Conservation (phyloP, 2,888 invertebrate species). For the Craniophora ligustri region DNA sequence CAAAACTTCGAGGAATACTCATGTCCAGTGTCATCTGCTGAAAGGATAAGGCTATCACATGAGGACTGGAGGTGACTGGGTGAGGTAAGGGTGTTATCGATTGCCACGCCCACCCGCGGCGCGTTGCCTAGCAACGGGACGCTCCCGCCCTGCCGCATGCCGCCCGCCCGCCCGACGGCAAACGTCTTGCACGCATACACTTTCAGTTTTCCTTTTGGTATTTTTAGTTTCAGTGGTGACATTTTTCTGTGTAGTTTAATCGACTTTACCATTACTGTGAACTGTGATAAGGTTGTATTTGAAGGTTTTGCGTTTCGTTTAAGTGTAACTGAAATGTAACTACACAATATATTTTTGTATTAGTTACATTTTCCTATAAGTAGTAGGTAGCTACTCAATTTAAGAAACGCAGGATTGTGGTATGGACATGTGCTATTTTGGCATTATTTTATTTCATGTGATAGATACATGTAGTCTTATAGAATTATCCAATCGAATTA, state of each 20-base stretch:
- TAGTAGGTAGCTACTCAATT: too few species aligned
- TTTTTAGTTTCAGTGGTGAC: constrained; percentile 26
- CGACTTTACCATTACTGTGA: not conserved
- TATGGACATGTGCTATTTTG: too few species aligned
- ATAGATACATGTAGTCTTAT: too few species aligned
- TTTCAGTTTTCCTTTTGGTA: constrained; percentile 23
- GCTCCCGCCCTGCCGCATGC: constrained; percentile 59
- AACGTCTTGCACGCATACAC: constrained; percentile 55
- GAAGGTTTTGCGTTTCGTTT: too few species aligned
- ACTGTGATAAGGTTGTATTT: not conserved
- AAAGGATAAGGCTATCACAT: constrained; percentile 58
- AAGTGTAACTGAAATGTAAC: too few species aligned
- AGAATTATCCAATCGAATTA: too few species aligned
- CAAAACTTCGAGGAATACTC: not conserved
- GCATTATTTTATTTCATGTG: too few species aligned
- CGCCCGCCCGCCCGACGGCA: constrained; percentile 60
- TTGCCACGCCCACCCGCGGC: constrained; percentile 91
- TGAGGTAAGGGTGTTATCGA: constrained; percentile 90
- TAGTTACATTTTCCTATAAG: too few species aligned
- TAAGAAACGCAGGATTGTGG: too few species aligned
- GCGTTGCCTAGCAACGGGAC: constrained; percentile 86
- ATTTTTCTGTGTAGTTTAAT: not conserved
- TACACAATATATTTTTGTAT: too few species aligned
- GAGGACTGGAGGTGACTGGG: constrained; percentile 68
- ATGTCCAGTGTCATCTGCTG: constrained; percentile 9